Percentiles rank a stretch among this genome's conserved stretches.
Evolutionary conservation across 2,888 invertebrate genomes (phyloP).

Genomic region (Anthoptus insignis): DNA sequence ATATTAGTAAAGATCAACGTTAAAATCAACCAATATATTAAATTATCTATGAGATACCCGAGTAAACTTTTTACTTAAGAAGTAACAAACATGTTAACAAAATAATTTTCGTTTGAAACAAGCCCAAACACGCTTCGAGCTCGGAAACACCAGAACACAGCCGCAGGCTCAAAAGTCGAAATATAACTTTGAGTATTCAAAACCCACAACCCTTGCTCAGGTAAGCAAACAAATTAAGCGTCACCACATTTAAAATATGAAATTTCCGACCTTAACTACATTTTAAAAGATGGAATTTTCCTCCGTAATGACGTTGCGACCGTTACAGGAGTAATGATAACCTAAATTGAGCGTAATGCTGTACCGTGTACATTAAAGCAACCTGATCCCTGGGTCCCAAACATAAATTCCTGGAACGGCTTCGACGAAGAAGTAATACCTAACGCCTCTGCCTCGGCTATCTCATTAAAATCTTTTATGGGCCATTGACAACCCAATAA

Average conservation of each 20-base stretch:
- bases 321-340: conserved; percentile 21
- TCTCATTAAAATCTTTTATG: conserved; percentile 35
- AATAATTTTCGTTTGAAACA: neutral
- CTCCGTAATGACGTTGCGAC: conserved; percentile 7
- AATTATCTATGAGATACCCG: no score
- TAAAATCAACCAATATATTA: no score
- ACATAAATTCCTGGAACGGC: conserved; percentile 23
- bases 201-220: neutral
- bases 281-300: conserved; percentile 20
- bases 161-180: neutral
- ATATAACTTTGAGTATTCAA: neutral
- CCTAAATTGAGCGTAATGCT: conserved; percentile 13
- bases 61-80: neutral
- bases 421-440: conserved; percentile 18
- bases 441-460: conserved; percentile 23
- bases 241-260: no score
- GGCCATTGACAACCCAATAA: conserved; percentile 33
- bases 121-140: neutral
- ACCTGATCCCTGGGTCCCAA: conserved; percentile 18
- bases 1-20: no score
- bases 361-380: conserved; percentile 17
- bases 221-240: conserved; percentile 12
- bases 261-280: no score
- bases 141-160: neutral
- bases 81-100: neutral